Percentiles rank a stretch among this genome's conserved stretches.
Conservation (phyloP, 2,888 invertebrate genomes). For the Adelognathus sp. region DNA sequence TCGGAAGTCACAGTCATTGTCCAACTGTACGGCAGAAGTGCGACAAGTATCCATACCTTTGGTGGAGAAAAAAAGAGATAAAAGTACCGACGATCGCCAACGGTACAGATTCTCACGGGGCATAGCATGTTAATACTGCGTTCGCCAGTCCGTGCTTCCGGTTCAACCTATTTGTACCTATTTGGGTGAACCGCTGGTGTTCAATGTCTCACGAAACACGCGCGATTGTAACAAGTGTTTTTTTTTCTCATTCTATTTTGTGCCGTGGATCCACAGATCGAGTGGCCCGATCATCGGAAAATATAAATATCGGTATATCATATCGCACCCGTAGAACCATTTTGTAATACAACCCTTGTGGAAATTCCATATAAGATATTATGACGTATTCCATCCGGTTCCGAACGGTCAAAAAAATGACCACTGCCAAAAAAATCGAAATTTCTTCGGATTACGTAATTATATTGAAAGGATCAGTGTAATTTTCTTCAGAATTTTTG, state of each 20-base stretch:
- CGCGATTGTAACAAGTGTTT: background rate
- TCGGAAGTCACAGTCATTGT: background rate
- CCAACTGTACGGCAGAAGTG: background rate
- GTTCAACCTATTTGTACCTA: conserved; percentile 43
- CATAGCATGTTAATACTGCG: background rate
- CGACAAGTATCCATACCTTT: conserved; percentile 12
- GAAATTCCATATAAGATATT: no score
- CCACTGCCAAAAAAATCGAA: no score
- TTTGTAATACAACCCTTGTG: no score
- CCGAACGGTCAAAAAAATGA: no score
- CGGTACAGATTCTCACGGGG: background rate
- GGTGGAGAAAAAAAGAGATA: background rate
- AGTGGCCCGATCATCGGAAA: no score
- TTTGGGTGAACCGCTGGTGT: background rate
- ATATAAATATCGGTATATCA: no score
- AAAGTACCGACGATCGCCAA: conserved; percentile 4
- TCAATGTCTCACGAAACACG: background rate
- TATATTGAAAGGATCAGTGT: no score
- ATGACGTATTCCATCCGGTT: no score
- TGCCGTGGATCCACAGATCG: no score
- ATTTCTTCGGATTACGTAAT: no score
- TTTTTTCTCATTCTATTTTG: background rate
- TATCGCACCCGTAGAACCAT: no score
- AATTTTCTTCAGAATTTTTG: no score
- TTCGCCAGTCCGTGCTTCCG: conserved; percentile 51